phyloP scores from a whole-genome alignment of 2,113 vertebrate species.

The Pedionomus torquatus region DNA sequence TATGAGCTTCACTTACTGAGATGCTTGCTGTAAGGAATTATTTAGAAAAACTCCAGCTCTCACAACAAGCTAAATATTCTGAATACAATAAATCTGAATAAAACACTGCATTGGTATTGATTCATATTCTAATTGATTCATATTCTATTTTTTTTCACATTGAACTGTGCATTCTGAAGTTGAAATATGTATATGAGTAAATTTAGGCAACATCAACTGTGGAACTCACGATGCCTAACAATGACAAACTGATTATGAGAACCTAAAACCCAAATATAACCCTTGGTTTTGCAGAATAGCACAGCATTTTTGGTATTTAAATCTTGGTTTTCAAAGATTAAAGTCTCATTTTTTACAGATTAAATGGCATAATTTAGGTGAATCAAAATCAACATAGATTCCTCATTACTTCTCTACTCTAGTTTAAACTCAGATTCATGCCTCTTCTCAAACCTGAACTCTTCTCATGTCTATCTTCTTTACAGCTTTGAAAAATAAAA shows the following conservation, averaged over 20 bases:
- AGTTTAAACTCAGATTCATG: not conserved
- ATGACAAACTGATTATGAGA: not conserved
- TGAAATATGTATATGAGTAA: not conserved
- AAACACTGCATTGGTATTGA: not conserved
- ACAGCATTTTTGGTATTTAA: not conserved
- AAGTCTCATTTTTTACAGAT: not conserved
- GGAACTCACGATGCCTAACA: not conserved
- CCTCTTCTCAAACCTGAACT: not conserved
- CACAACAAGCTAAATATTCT: not conserved
- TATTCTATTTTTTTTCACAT: conserved; percentile 38
- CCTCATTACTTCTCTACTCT: not conserved
- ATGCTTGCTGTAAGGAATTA: not conserved
- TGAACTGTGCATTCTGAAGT: conserved; percentile 7
- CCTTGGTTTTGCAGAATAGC: not conserved
- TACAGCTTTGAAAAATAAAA: not conserved
- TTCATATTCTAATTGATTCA: not conserved
- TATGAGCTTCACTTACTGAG: not conserved
- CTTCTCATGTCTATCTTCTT: not conserved
- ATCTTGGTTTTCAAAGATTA: not conserved
- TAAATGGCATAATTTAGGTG: not conserved
- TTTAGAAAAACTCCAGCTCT: not conserved
- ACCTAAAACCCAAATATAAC: not conserved
- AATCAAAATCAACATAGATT: not conserved
- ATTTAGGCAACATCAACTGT: not conserved
- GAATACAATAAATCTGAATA: not conserved